Base-by-base conservation (phyloP, 1,140 invertebrate species). In the Leptopilina clavipes region DNA sequence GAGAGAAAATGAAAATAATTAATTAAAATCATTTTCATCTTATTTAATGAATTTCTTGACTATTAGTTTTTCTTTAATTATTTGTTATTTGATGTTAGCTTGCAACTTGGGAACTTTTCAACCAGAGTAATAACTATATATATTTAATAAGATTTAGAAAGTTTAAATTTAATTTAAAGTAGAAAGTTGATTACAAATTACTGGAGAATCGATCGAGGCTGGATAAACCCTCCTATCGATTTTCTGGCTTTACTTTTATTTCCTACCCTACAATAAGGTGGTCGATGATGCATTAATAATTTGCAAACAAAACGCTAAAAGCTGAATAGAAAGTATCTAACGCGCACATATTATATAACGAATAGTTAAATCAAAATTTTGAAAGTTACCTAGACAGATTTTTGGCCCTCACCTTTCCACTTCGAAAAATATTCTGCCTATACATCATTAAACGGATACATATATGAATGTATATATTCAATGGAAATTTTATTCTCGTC, bases 81-180 rank as follows among this genome's bases (percentile, higher is more conserved):
- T 40, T 40, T 40, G 2, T 40, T 40, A 40, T 40, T 40, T 40
- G 37, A 40, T 40, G 37, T 40, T 6, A 40, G 37, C 48, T 9
- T 18, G 1, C 14, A 54, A 18, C 19, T 37, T n/a, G 25, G 59
- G 31, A 65, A 37, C 10, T 14, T 65, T 65, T 54, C 18, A 18
- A 9, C 7, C 10, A 10, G 52, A 11, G 18, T 54, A 54, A n/a
- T 17, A 18, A 54, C 7, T 40, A 40, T 40, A 40, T 59, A 14
- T n/a, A 65, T 31, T 11, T 65, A 37, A 65, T 65, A 65, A 65
- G 59, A 31, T 65, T 14, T 31, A 31, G 19, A 31, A 65, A 65
- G 59, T 65, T 65, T 65, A 31, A 65, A 37, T 65, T 65, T 14
- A 37, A 65, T 65, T 65, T 14, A 12, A 65, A 65, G 12, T 65